Percentiles rank a stretch among this genome's conserved stretches.
Evolutionary conservation across 2,797 vertebrate species (phyloP).

Genomic region (Peromyscus aztecus): DNA sequence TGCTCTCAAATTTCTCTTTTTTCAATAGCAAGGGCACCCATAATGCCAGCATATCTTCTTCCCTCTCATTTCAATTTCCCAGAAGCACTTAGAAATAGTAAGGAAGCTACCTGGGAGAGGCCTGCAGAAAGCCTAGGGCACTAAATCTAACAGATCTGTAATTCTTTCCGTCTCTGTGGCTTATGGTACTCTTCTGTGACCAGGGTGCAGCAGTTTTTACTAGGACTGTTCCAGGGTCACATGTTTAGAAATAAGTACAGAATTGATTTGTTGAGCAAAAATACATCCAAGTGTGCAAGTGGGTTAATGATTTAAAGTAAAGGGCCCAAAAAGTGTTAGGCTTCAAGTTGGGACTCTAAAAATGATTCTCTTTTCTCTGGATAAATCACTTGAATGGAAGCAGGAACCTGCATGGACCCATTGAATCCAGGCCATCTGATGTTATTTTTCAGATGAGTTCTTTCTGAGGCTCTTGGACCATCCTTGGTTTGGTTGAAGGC

Average conservation of each 20-base stretch:
- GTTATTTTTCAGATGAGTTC: not conserved
- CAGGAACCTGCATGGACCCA: not conserved
- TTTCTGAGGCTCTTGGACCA: not conserved
- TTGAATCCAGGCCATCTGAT: not conserved
- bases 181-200: not conserved
- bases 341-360: not conserved
- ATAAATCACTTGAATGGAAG: not conserved
- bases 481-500: not conserved
- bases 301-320: not conserved
- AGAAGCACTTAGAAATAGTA: not conserved
- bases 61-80: not conserved
- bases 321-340: not conserved
- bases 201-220: not conserved
- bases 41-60: not conserved
- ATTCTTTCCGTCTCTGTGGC: not conserved
- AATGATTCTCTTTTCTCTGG: not conserved
- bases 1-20: not conserved
- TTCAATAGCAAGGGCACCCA: not conserved
- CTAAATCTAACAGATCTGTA: not conserved
- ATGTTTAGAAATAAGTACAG: not conserved
- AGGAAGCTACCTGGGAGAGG: not conserved
- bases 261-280: not conserved
- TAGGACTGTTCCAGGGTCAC: not conserved
- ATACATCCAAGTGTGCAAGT: not conserved
- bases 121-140: no score